phyloP scores from a whole-genome alignment of 2,888 invertebrate genomes.

The Macaria notata region DNA sequence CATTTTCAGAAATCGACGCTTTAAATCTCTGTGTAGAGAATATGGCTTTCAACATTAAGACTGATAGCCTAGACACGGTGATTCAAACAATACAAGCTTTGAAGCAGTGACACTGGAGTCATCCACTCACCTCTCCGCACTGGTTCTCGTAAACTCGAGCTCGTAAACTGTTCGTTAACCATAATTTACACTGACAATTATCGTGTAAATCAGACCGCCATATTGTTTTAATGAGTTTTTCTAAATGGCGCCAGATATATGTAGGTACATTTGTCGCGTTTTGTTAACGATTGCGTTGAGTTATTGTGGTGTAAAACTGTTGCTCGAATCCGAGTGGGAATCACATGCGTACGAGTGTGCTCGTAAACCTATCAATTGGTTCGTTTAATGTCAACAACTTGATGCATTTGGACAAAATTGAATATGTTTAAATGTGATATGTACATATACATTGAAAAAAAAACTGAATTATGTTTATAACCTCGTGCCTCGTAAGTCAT shows the following conservation, averaged over 20 bases:
- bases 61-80: neutral
- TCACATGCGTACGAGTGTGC: neutral
- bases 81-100: too few species aligned
- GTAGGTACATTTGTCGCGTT: conserved; percentile 31
- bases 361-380: conserved; percentile 4
- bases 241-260: conserved; percentile 28
- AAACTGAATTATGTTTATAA: too few species aligned
- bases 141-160: conserved; percentile 44
- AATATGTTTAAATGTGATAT: too few species aligned
- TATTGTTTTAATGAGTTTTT: conserved; percentile 37
- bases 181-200: conserved; percentile 61
- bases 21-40: too few species aligned
- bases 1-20: too few species aligned
- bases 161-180: conserved; percentile 67
- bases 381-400: neutral
- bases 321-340: conserved; percentile 1
- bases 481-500: too few species aligned
- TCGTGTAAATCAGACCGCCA: conserved; percentile 51
- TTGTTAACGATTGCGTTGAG: conserved; percentile 29
- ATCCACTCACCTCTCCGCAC: conserved; percentile 10
- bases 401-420: too few species aligned
- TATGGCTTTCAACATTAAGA: too few species aligned
- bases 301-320: conserved; percentile 22
- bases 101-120: neutral
- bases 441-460: too few species aligned